phyloP scores from a whole-genome alignment of 2,888 invertebrate species.

The Torymus auratus region DNA sequence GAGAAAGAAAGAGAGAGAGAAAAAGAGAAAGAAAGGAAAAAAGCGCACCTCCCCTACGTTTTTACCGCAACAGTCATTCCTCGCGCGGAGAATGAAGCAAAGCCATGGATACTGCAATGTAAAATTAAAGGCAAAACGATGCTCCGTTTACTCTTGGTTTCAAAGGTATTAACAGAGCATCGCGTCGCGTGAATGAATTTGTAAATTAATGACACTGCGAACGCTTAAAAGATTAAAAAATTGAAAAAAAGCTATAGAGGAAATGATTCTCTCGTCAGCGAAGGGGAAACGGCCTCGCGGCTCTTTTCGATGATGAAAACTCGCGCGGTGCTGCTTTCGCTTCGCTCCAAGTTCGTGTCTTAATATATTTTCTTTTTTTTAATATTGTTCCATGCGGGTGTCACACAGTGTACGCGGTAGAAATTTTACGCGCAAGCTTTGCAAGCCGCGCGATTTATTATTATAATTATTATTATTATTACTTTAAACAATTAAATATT shows the following conservation, averaged over 20 bases:
- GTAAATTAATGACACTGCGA: constrained; percentile 44
- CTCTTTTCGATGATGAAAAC: constrained; percentile 3
- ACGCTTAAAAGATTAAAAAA: constrained; percentile 3
- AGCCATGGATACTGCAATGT: constrained; percentile 26
- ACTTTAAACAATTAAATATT: constrained; percentile 52
- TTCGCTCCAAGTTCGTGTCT: constrained; percentile 30
- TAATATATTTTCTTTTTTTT: constrained; percentile 33
- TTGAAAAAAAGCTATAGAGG: neutral
- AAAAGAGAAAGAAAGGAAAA: constrained; percentile 37
- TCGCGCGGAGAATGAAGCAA: constrained; percentile 44
- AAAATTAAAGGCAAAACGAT: constrained; percentile 40
- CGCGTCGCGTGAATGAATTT: constrained; percentile 27
- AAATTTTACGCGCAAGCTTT: constrained; percentile 33
- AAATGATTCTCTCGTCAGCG: constrained; percentile 2
- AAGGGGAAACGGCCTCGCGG: neutral
- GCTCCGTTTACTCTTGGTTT: constrained; percentile 1
- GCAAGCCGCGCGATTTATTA: constrained; percentile 43
- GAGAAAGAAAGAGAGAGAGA: constrained; percentile 13
- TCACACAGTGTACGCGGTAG: constrained; percentile 41
- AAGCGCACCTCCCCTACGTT: constrained; percentile 32
- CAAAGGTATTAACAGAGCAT: constrained; percentile 3
- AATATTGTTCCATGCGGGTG: constrained; percentile 35
- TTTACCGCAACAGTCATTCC: constrained; percentile 51
- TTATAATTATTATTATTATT: constrained; percentile 26
- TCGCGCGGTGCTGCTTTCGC: neutral